These are phyloP conservation scores for Pseudochaenichthys georgianus DNA, from an alignment of 2,797 vertebrate species.

Conservation along the genomic window DNA sequence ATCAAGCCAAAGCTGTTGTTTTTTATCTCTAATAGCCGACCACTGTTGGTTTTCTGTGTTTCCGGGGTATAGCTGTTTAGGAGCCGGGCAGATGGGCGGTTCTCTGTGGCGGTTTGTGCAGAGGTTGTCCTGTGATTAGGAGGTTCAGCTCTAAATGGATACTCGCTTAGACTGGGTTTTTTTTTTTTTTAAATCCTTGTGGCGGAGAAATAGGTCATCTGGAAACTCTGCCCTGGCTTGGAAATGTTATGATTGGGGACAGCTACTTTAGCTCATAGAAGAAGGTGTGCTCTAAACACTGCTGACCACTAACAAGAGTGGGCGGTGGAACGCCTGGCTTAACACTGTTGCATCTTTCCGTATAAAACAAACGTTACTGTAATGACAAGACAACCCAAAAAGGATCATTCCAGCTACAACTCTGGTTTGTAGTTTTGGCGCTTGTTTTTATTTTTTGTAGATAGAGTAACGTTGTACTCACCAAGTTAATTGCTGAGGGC, in stretches of 20 bases:
- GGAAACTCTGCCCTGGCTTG: conserved; percentile 77
- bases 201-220: conserved; percentile 82
- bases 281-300: conserved; percentile 73
- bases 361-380: conserved; percentile 18
- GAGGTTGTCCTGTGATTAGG: conserved; percentile 78
- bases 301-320: conserved; percentile 45
- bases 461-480: neutral
- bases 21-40: conserved; percentile 50
- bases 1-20: conserved; percentile 23
- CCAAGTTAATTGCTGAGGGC: conserved; percentile 19
- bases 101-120: conserved; percentile 54
- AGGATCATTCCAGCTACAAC: conserved; percentile 2
- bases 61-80: conserved; percentile 45
- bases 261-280: conserved; percentile 70
- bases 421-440: neutral
- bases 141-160: conserved; percentile 75
- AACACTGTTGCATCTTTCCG: conserved; percentile 19
- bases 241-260: conserved; percentile 75
- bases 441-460: neutral
- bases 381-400: conserved; percentile 12
- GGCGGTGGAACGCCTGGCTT: conserved; percentile 40
- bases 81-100: conserved; percentile 67
- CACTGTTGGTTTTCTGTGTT: conserved; percentile 31
- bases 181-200: conserved; percentile 58
- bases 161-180: conserved; percentile 61